Conservation (phyloP, 2,888 invertebrate genomes). For the Luffia ferchaultella region DNA sequence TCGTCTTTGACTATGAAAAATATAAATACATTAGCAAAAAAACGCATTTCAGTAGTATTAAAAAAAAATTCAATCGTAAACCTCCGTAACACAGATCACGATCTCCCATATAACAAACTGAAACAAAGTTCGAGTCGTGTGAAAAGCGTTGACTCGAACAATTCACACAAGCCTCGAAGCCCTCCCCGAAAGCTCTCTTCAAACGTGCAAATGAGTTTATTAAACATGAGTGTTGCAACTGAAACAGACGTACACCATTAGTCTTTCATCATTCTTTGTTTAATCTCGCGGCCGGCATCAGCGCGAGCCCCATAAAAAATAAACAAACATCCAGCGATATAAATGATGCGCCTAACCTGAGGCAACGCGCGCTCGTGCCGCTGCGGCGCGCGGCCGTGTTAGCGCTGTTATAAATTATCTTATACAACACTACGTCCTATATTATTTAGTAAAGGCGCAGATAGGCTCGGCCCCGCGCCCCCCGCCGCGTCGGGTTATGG, state of each 20-base stretch:
- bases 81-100: too few species aligned
- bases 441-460: slow-evolving; percentile 49
- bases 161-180: neutral
- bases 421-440: slow-evolving; percentile 44
- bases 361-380: slow-evolving; percentile 43
- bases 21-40: too few species aligned
- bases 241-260: slow-evolving; percentile 52
- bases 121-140: neutral
- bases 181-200: slow-evolving; percentile 17
- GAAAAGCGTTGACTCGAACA: neutral
- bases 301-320: slow-evolving; percentile 46
- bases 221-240: slow-evolving; percentile 50
- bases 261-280: slow-evolving; percentile 59
- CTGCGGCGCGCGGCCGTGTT: slow-evolving; percentile 40
- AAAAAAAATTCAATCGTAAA: too few species aligned
- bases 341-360: slow-evolving; percentile 59
- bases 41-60: too few species aligned
- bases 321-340: slow-evolving; percentile 61
- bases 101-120: too few species aligned
- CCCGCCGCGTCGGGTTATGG: slow-evolving; percentile 42
- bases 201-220: slow-evolving; percentile 51
- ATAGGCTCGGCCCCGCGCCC: slow-evolving; percentile 42
- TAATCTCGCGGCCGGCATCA: slow-evolving; percentile 44
- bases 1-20: too few species aligned
- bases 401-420: slow-evolving; percentile 54